phyloP scores from a whole-genome alignment of 1,140 invertebrate species.

The Homarus americanus region DNA sequence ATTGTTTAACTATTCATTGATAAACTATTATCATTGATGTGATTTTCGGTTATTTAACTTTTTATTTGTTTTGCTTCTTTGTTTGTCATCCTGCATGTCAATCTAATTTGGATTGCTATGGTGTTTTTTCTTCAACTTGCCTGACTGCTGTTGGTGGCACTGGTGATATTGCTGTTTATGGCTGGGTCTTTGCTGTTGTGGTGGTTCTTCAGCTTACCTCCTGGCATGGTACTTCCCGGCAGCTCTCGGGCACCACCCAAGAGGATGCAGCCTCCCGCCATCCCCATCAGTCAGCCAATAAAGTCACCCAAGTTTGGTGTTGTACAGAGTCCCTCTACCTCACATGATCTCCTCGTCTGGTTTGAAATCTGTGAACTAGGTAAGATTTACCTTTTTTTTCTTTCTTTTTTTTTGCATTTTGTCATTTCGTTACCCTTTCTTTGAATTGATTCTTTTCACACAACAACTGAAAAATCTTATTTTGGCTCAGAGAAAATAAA shows the following conservation, averaged over 20 bases:
- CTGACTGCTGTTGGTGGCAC: slow-evolving; percentile 29
- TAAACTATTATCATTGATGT: too few relatives aligned
- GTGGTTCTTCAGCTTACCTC: slow-evolving; percentile 53
- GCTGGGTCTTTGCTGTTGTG: slow-evolving; percentile 26
- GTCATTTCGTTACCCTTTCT: too few relatives aligned
- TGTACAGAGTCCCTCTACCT: slow-evolving; percentile 85
- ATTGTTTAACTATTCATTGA: too few relatives aligned
- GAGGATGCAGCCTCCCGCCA: slow-evolving; percentile 93
- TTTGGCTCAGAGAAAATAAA: too few relatives aligned
- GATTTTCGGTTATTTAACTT: neutral
- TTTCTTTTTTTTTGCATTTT: neutral
- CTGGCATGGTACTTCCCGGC: slow-evolving; percentile 62
- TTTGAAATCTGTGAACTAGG: slow-evolving; percentile 97
- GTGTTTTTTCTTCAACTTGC: slow-evolving; percentile 9
- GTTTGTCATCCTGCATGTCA: slow-evolving; percentile 32
- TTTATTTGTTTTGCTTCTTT: neutral
- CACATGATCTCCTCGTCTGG: slow-evolving; percentile 98
- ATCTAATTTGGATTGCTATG: slow-evolving; percentile 29
- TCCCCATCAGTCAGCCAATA: slow-evolving; percentile 96
- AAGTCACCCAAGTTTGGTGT: slow-evolving; percentile 93
- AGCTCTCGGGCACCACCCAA: slow-evolving; percentile 89
- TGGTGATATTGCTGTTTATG: slow-evolving; percentile 45
- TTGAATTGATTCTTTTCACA: too few relatives aligned
- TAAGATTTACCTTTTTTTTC: neutral
- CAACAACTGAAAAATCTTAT: too few relatives aligned